Evolutionary conservation across 2,797 vertebrate genomes (phyloP), one percentile per base, ranked within the genome.

Genomic region (Pseudochirops corinnae): DNA sequence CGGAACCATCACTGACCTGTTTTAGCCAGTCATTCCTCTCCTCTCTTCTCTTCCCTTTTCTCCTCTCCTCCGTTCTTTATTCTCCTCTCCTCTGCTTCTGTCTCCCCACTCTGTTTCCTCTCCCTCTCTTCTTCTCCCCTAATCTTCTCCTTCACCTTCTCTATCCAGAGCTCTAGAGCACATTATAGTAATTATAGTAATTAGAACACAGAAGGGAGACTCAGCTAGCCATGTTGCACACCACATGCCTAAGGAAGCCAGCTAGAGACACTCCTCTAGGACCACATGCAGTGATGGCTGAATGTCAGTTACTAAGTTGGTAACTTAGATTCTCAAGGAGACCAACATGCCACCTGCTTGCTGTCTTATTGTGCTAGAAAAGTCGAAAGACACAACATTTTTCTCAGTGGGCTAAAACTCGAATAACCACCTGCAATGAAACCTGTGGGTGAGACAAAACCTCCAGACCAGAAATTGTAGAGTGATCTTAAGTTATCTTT

Each of bases 211-310:
- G 55, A 39, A 26, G 6, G 57, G 3, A 60, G 91, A 67, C 62
- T 16, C 50, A 55, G 31, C 2, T 2, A 24, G n/a, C 0, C 5
- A 2, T 13, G 55, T 2, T 1, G 16, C 0, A 11, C 13, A 46
- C 60, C 39, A n/a, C 26, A 24, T 0, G 31, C 33, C 39, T 55
- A 33, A 13, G 24, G 90, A 0, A 6, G 56, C 55, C 58, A 87
- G 39, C 9, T 87, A 87, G 39, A 6, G 53, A 55, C 16, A 53
- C 3, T 95, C 2, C 31, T 91, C 50, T 1, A 18, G 28, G 29
- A 18, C 57, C 52, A 0, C 4, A 56, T 39, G 28, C 4, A 16
- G 10, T 18, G 39, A 58, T 26, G 29, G 24, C 74, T 90, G 33
- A 95, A 56, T 56, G 0, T 0, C 0, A 90, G 62, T 21, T 0